phyloP scores from a whole-genome alignment of 2,113 vertebrate species.

The Zosterops hypoxanthus region DNA sequence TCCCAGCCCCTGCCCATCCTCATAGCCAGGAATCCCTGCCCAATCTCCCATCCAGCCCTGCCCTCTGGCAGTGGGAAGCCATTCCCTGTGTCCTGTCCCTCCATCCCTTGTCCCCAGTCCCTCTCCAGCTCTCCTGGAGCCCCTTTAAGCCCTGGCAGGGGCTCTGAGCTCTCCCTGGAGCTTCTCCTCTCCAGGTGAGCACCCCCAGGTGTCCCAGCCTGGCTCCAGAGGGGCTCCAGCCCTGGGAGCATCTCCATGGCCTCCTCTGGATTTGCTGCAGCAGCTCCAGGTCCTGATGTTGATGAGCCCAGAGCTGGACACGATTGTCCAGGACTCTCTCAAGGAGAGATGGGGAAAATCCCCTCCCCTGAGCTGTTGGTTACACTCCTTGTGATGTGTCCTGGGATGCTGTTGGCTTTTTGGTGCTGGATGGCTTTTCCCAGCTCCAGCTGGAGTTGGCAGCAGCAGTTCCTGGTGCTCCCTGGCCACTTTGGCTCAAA shows the following conservation, averaged over 20 bases:
- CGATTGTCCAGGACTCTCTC: not conserved
- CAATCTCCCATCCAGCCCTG: not conserved
- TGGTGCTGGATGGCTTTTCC: not conserved
- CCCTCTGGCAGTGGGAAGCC: not conserved
- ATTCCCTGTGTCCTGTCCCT: not conserved
- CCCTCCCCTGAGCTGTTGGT: not conserved
- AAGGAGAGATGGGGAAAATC: not conserved
- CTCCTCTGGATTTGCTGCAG: not conserved
- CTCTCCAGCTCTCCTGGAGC: not conserved
- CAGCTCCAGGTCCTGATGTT: not conserved
- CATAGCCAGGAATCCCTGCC: not conserved
- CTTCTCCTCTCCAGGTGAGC: not conserved
- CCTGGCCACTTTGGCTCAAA: not conserved
- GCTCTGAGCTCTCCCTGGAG: not conserved
- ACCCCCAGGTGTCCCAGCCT: accelerated
- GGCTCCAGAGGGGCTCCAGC: not conserved
- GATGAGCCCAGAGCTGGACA: not conserved
- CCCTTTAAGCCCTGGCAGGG: accelerated
- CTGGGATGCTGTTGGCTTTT: accelerated
- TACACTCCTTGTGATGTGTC: not conserved
- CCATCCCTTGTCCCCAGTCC: not conserved
- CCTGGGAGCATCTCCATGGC: accelerated
- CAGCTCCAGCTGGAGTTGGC: not conserved
- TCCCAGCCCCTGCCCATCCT: not conserved
- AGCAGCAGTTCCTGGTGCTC: not conserved